A percentile compares a stretch with the other conserved stretches of the same genome.
Conservation (phyloP, 2,797 vertebrate genomes). For the Luscinia megarhynchos region DNA sequence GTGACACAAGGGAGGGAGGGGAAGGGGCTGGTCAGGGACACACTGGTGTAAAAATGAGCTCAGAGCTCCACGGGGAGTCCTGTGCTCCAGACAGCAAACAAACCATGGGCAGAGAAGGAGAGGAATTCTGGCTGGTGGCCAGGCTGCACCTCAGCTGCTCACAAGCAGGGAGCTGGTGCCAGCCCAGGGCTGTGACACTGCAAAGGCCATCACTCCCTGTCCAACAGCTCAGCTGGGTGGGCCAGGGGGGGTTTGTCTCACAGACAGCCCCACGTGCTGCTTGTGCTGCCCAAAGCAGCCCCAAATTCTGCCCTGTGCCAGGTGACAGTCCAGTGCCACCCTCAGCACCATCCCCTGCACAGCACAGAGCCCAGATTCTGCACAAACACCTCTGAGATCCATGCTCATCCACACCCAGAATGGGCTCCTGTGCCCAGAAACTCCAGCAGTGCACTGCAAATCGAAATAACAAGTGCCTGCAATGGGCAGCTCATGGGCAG, state of each 20-base stretch:
- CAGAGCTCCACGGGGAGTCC: not conserved
- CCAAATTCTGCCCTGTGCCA: not conserved
- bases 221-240: not conserved
- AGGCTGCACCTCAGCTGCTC: not conserved
- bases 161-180: not conserved
- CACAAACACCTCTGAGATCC: not conserved
- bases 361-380: not conserved
- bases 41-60: fast-evolving
- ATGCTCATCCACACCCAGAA: fast-evolving
- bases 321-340: not conserved
- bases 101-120: not conserved
- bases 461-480: not conserved
- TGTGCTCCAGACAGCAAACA: not conserved
- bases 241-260: fast-evolving
- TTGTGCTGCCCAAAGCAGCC: fast-evolving
- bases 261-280: not conserved
- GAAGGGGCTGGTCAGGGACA: not conserved
- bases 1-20: fast-evolving
- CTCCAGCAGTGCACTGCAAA: not conserved
- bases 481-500: not conserved
- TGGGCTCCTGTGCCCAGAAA: fast-evolving
- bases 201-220: not conserved
- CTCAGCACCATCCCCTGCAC: fast-evolving
- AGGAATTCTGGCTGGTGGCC: fast-evolving
- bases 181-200: not conserved